phyloP scores from a whole-genome alignment of 2,113 vertebrate genomes.

The Aptenodytes patagonicus region DNA sequence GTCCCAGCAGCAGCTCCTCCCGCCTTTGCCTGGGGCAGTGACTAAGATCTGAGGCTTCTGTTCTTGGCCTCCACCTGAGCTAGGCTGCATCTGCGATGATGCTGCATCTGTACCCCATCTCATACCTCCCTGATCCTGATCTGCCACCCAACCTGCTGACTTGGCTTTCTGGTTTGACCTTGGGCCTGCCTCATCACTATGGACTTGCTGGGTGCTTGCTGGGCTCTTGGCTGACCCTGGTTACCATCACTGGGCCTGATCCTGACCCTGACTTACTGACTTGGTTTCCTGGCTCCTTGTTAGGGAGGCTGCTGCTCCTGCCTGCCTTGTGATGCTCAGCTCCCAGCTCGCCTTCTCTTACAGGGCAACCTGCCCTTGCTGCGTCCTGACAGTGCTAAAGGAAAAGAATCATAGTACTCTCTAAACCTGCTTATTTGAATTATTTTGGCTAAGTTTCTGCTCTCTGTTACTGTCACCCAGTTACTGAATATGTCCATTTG shows the following conservation, averaged over 20 bases:
- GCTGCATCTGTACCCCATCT: not conserved
- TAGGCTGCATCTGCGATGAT: fast-evolving
- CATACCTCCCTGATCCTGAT: fast-evolving
- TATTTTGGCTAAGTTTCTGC: not conserved
- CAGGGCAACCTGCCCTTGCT: not conserved
- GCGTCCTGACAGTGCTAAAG: not conserved
- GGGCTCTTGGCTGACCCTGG: not conserved
- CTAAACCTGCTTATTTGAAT: not conserved
- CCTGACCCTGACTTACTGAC: not conserved
- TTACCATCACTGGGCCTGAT: not conserved
- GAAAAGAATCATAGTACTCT: not conserved
- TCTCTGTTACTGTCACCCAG: not conserved
- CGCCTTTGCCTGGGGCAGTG: not conserved
- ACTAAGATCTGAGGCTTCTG: not conserved
- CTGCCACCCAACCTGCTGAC: too few species aligned
- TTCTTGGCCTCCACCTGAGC: not conserved
- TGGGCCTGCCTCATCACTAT: not conserved
- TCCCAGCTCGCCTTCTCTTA: not conserved
- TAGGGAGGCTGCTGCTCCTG: not conserved
- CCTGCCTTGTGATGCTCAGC: not conserved
- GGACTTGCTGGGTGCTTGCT: not conserved
- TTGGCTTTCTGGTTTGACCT: not conserved
- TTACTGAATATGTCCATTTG: not conserved
- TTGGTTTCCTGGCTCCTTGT: not conserved
- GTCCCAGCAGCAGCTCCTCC: not conserved